Evolutionary conservation across 2,888 invertebrate species (phyloP).

Genomic region (Diadegma fenestrale): DNA sequence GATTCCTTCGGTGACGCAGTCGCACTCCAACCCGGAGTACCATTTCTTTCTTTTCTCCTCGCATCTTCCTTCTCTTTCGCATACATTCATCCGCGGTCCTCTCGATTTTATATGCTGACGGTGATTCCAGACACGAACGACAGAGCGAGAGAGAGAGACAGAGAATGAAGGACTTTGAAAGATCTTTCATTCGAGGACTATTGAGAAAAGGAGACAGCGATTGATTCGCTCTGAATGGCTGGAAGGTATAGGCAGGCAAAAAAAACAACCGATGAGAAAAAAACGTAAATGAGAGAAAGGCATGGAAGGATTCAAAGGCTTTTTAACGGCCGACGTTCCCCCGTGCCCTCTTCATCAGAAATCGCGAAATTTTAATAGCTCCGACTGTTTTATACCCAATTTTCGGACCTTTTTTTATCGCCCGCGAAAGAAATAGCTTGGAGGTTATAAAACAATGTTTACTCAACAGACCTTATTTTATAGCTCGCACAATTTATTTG

Average conservation of each 20-base stretch:
- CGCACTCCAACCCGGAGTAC: neutral
- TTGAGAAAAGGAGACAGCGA: slow-evolving; percentile 42
- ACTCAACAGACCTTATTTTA: slow-evolving; percentile 4
- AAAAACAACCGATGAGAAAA: slow-evolving; percentile 10
- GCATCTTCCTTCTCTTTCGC: slow-evolving; percentile 8
- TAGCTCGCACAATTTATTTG: neutral
- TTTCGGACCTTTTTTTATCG: neutral
- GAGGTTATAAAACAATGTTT: neutral
- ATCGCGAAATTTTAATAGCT: neutral
- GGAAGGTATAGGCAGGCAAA: slow-evolving; percentile 2
- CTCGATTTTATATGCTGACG: slow-evolving; percentile 1
- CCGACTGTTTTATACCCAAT: neutral
- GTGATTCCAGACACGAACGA: neutral
- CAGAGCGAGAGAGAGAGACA: no score
- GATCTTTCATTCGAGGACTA: slow-evolving; percentile 45
- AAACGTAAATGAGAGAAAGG: neutral
- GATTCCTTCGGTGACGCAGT: slow-evolving; percentile 54
- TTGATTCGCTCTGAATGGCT: slow-evolving; percentile 46
- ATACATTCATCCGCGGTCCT: slow-evolving; percentile 10
- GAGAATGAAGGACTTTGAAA: slow-evolving; percentile 3
- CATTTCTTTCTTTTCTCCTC: slow-evolving; percentile 17
- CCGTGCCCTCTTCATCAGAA: neutral
- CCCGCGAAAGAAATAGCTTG: neutral
- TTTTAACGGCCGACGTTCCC: neutral
- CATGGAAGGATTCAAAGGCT: slow-evolving; percentile 4